These are phyloP conservation scores for Nasonia longicornis DNA, from an alignment of 1,140 invertebrate species.

Conservation along the genomic window DNA sequence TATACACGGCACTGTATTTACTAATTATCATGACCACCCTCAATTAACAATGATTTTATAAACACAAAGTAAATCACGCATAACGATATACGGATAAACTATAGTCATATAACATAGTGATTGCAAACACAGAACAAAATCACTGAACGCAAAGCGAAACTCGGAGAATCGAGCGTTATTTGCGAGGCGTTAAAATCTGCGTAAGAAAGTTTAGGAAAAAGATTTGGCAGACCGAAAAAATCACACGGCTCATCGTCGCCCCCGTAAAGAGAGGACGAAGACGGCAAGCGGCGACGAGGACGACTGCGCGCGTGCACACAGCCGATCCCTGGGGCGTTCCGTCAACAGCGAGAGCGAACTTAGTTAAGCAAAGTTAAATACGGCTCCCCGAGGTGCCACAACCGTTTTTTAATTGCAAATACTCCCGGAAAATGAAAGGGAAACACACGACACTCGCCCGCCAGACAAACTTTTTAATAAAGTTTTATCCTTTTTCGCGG, in stretches of 20 bases:
- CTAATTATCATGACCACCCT: too few species aligned
- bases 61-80: too few species aligned
- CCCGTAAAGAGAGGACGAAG: background rate
- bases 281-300: conserved; percentile 8
- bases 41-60: too few species aligned
- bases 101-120: too few species aligned
- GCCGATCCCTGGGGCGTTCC: conserved; percentile 60
- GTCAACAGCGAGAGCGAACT: conserved; percentile 65
- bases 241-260: background rate
- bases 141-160: too few species aligned
- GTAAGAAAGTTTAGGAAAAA: conserved; percentile 39
- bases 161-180: background rate
- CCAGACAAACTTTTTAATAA: conserved; percentile 40
- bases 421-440: conserved; percentile 60
- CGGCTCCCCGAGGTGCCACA: conserved; percentile 65
- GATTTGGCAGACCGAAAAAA: conserved; percentile 24
- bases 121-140: too few species aligned
- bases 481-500: conserved; percentile 46
- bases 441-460: conserved; percentile 40
- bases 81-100: too few species aligned
- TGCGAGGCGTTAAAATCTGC: background rate
- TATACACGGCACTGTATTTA: too few species aligned
- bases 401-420: conserved; percentile 68
- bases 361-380: conserved; percentile 70
- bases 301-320: conserved; percentile 48